Evolutionary conservation across 2,888 invertebrate genomes (phyloP).

Genomic region (Ophion obscuratus): DNA sequence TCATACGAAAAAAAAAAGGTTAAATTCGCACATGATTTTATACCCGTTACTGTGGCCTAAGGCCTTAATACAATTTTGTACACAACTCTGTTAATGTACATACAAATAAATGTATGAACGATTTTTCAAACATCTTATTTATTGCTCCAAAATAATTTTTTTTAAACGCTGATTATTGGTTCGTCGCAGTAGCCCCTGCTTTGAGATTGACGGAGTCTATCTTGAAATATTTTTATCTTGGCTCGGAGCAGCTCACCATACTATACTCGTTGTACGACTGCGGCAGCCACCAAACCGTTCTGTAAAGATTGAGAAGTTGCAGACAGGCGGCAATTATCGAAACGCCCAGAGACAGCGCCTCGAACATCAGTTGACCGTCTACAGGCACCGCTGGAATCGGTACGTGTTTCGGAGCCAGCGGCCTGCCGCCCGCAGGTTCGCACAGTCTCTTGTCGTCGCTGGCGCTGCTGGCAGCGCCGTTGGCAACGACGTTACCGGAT

Average conservation of each 20-base stretch:
- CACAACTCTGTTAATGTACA: too few relatives aligned
- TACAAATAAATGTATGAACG: too few relatives aligned
- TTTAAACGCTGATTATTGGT: too few relatives aligned
- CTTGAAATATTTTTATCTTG: neutral
- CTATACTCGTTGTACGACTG: constrained; percentile 95
- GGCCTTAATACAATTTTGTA: too few relatives aligned
- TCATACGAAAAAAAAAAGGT: too few relatives aligned
- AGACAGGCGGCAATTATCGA: constrained; percentile 91
- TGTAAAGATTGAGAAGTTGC: constrained; percentile 97
- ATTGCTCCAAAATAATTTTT: too few relatives aligned
- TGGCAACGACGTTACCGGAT: constrained; percentile 55
- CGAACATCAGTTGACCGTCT: constrained; percentile 93
- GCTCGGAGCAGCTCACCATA: constrained; percentile 87
- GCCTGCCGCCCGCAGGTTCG: constrained; percentile 79
- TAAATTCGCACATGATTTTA: too few relatives aligned
- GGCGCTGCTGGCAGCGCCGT: constrained; percentile 44
- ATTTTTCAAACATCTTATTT: too few relatives aligned
- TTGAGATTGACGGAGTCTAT: neutral
- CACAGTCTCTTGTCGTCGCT: constrained; percentile 77
- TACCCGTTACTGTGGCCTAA: too few relatives aligned
- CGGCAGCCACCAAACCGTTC: constrained; percentile 98
- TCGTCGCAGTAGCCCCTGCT: too few relatives aligned
- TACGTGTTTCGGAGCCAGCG: constrained; percentile 90
- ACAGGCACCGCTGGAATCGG: constrained; percentile 92
- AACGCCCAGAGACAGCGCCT: constrained; percentile 93